These are phyloP conservation scores for Apis mellifera DNA, from an alignment of 1,140 invertebrate species.

Conservation along the genomic window Amel_HAv3.1 CM009931.2:11537501-11538000, in stretches of 20 bases:
- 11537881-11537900: constrained; percentile 87
- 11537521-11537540: constrained; percentile 66
- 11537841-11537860: constrained; percentile 83
- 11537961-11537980: constrained; percentile 87
- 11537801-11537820: constrained; percentile 67
- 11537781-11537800: constrained; percentile 59
- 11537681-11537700: constrained; percentile 76
- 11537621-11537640: constrained; percentile 74
- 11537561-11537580: constrained; percentile 74
- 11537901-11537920: constrained; percentile 89
- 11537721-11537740: constrained; percentile 68
- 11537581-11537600: constrained; percentile 76
- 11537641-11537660: constrained; percentile 76
- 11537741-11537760: constrained; percentile 72
- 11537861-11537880: constrained; percentile 84
- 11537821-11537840: constrained; percentile 79
- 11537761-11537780: constrained; percentile 70
- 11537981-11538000: constrained; percentile 88
- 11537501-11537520: constrained; percentile 76
- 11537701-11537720: constrained; percentile 78
- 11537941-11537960: constrained; percentile 89
- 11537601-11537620: constrained; percentile 78
- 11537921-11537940: constrained; percentile 87
- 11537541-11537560: constrained; percentile 75
- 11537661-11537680: constrained; percentile 76